Evolutionary conservation across 2,797 vertebrate genomes (phyloP), one percentile per base, ranked within the genome.

Genomic region (Girardinus metallicus): DNA sequence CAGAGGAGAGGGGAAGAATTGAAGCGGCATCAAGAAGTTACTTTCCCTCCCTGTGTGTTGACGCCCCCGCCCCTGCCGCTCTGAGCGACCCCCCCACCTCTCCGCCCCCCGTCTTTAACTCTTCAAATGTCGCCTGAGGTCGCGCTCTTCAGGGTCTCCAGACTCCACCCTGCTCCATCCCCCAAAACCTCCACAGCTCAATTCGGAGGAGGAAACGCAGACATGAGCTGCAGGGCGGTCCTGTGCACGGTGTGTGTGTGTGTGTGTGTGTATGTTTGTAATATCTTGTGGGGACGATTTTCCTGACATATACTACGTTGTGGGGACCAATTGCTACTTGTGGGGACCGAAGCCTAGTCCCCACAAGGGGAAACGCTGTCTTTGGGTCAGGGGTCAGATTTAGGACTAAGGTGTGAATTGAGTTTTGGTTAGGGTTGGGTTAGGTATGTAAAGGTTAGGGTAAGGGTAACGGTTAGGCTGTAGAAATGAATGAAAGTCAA

Each of bases 61-160:
- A 64, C n/a, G 31, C 39, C 82, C 53, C 53, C 44, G 3, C 13
- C 51, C 74, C 73, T 72, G 49, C 84, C 47, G 74, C 76, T n/a
- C n/a, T 68, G 68, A 23, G 36, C 55, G 64, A 31, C 53, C 36
- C 64, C 66, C 80, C 83, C 44, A 15, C 47, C 16, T n/a, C n/a
- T n/a, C 15, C 5, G 1, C 29, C 29, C 64, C 62, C 78, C 81
- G 18, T 53, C 51, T 9, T 53, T 75, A 84, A 70, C 76, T 86
- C 83, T 78, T 75, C 4, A 23, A 81, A 79, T 83, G 87, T 91
- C 86, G 86, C 91, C 88, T 88, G 44, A 87, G 93, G 94, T 93
- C 93, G 83, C 77, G 55, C 83, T 88, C 84, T 90, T 64, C 1
- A 6, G 91, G 91, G 94, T 93, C 88, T 92, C 78, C 66, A 47